Evolutionary conservation across 1,140 invertebrate genomes (phyloP).

Genomic region (Anthonomus grandis): DNA sequence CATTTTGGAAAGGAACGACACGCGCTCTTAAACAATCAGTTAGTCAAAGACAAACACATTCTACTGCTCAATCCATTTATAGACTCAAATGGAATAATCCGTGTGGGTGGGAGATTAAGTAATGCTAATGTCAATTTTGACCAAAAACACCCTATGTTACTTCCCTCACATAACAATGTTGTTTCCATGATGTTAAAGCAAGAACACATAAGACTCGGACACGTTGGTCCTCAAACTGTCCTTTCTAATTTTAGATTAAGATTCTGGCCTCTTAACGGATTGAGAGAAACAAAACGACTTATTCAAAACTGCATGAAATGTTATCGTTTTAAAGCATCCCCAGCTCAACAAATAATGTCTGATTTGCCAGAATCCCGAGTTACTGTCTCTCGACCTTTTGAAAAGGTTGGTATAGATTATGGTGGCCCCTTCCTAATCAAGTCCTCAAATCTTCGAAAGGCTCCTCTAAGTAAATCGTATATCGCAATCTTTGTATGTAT

Average conservation of each 20-base stretch:
- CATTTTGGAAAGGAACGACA: slow-evolving; percentile 1
- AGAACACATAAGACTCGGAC: slow-evolving; percentile 18
- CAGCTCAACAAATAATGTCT: slow-evolving; percentile 19
- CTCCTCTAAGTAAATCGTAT: slow-evolving; percentile 41
- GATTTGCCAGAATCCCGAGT: slow-evolving; percentile 13
- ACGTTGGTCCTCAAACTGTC: slow-evolving; percentile 15
- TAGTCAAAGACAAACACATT: slow-evolving; percentile 5
- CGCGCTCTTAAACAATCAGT: slow-evolving; percentile 1
- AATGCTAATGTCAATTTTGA: slow-evolving; percentile 25
- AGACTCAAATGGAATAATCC: slow-evolving; percentile 28
- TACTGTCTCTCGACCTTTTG: slow-evolving; percentile 1
- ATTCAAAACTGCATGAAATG: slow-evolving; percentile 18
- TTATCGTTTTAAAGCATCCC: slow-evolving; percentile 7
- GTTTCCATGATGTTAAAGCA: slow-evolving; percentile 9
- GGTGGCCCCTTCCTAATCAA: slow-evolving; percentile 24
- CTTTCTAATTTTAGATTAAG: slow-evolving; percentile 14
- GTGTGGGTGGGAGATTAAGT: slow-evolving; percentile 37
- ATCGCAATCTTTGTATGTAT: slow-evolving; percentile 47
- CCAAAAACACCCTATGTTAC: slow-evolving; percentile 24
- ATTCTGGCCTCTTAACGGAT: slow-evolving; percentile 18
- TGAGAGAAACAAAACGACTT: slow-evolving; percentile 9
- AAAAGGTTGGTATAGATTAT: slow-evolving; percentile 22
- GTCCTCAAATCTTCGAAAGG: slow-evolving; percentile 1
- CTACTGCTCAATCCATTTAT: slow-evolving; percentile 16
- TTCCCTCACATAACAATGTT: slow-evolving; percentile 16